phyloP scores from a whole-genome alignment of 2,113 vertebrate genomes.

The Oryzias javanicus region DNA sequence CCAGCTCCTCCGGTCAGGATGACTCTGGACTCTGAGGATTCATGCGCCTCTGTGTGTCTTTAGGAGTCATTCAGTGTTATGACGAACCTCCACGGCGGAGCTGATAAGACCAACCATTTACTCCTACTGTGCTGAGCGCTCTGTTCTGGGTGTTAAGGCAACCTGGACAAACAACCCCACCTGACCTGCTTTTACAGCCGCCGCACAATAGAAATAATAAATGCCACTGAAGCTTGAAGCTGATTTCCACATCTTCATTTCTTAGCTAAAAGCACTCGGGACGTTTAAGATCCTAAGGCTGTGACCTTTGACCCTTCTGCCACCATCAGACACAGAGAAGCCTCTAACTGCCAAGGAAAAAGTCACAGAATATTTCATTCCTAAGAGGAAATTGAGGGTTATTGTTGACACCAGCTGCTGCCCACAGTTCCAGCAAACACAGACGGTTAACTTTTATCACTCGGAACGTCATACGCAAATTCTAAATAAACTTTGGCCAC shows the following conservation, averaged over 20 bases:
- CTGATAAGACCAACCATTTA: constrained; percentile 68
- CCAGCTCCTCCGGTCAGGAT: neutral
- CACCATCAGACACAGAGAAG: too few relatives aligned
- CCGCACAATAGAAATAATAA: constrained; percentile 15
- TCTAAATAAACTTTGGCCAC: neutral
- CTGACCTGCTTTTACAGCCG: constrained; percentile 67
- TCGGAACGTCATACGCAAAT: neutral
- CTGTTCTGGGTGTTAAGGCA: constrained; percentile 62
- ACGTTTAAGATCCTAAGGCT: neutral
- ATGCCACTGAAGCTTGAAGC: constrained; percentile 8
- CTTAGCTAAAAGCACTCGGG: neutral
- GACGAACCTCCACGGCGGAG: constrained; percentile 52
- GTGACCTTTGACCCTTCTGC: too few relatives aligned
- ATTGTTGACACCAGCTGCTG: too few relatives aligned
- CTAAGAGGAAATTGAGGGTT: too few relatives aligned
- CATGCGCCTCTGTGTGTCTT: constrained; percentile 1
- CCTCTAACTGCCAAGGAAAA: too few relatives aligned
- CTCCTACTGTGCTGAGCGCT: constrained; percentile 68
- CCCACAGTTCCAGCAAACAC: too few relatives aligned
- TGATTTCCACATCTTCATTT: neutral
- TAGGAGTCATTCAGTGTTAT: constrained; percentile 56
- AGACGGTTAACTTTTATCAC: neutral
- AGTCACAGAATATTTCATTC: too few relatives aligned
- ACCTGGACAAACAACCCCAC: constrained; percentile 60
- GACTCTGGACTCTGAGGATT: constrained; percentile 15